Evolutionary conservation across 2,113 vertebrate genomes (phyloP).

Genomic region (Alethe diademata): DNA sequence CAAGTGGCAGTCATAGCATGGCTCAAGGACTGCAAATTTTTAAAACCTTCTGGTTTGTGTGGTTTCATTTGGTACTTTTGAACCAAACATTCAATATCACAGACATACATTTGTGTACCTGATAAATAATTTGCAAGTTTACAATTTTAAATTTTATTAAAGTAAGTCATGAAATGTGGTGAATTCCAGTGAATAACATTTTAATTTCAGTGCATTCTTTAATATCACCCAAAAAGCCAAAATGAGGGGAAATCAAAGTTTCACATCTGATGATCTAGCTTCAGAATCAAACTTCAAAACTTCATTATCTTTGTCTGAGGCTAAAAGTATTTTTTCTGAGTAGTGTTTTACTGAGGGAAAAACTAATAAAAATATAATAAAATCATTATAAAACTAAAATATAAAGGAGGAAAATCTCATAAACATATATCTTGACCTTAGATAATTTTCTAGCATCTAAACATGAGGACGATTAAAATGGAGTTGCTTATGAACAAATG

Average conservation of each 20-base stretch:
- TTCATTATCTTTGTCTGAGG: not conserved
- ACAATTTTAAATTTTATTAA: not conserved
- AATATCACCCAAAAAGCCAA: not conserved
- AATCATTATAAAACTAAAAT: not conserved
- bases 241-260: not conserved
- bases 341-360: not conserved
- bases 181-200: not conserved
- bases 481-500: not conserved
- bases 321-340: not conserved
- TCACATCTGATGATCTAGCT: not conserved
- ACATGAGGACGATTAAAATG: not conserved
- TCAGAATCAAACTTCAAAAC: not conserved
- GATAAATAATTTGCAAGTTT: not conserved
- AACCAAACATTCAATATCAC: not conserved
- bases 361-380: not conserved
- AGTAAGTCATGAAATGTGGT: not conserved
- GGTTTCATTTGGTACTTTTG: not conserved
- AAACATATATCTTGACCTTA: not conserved
- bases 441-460: not conserved
- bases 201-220: not conserved
- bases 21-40: not conserved
- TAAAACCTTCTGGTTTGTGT: not conserved
- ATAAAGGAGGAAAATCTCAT: not conserved
- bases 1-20: not conserved
- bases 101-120: not conserved